Conservation (phyloP, 2,888 invertebrate genomes). For the Cephus sareptanus region DNA sequence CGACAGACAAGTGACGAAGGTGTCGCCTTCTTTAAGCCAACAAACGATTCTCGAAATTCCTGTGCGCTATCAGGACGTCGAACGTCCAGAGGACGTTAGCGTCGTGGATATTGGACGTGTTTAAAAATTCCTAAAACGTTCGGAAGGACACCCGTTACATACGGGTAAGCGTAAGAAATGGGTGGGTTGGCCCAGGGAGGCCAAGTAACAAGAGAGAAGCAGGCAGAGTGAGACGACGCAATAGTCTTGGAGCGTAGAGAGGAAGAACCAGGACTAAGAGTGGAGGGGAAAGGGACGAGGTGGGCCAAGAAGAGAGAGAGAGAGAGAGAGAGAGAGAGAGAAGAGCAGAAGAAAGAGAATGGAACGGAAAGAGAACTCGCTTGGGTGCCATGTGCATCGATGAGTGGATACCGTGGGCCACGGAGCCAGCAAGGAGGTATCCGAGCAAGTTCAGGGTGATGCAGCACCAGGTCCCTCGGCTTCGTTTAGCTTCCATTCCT, state of each 20-base stretch:
- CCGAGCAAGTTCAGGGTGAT: conserved; percentile 57
- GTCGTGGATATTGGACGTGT: neutral
- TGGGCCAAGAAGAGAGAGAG: conserved; percentile 18
- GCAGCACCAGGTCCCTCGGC: conserved; percentile 33
- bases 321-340: conserved; percentile 12
- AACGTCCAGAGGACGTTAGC: neutral
- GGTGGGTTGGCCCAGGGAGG: conserved; percentile 54
- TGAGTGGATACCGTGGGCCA: conserved; percentile 38
- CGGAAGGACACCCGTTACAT: conserved; percentile 27
- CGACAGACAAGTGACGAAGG: neutral
- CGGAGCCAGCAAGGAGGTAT: conserved; percentile 51
- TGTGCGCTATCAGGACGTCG: neutral
- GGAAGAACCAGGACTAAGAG: neutral
- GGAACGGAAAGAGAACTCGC: conserved; percentile 35
- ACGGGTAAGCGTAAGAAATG: conserved; percentile 56
- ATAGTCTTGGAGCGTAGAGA: neutral
- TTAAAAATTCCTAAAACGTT: neutral
- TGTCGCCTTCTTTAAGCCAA: neutral
- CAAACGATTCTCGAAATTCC: neutral
- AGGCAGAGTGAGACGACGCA: conserved; percentile 17
- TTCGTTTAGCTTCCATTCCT: conserved; percentile 30
- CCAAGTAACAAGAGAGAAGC: conserved; percentile 15
- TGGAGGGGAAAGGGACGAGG: neutral
- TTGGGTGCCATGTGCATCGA: conserved; percentile 60
- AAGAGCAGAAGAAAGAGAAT: conserved; percentile 25